Percentiles rank a stretch among this genome's conserved stretches.
phyloP scores from a whole-genome alignment of 2,797 vertebrate species.

The Ptychobarbus kaznakovi region DNA sequence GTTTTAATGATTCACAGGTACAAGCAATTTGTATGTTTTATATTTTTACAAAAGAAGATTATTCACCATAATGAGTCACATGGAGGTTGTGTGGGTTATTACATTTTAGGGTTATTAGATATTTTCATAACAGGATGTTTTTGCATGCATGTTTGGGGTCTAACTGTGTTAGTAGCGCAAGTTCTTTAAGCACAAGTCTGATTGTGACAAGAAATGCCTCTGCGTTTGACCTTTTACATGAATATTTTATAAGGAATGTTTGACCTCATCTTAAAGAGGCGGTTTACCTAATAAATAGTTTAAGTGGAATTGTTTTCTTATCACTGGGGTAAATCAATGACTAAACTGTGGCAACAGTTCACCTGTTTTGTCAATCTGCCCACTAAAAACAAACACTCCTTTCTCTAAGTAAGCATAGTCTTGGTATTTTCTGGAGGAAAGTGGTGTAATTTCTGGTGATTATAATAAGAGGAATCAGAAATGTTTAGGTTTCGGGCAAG shows the following conservation, averaged over 20 bases:
- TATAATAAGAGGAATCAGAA: slow-evolving; percentile 62
- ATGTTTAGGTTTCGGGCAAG: slow-evolving; percentile 6
- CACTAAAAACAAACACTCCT: slow-evolving; percentile 68
- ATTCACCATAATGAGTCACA: not conserved
- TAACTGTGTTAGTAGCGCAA: not conserved
- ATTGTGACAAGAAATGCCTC: slow-evolving; percentile 58
- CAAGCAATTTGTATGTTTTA: slow-evolving; percentile 1
- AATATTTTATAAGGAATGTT: slow-evolving; percentile 32
- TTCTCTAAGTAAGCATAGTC: slow-evolving; percentile 42
- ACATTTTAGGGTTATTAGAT: slow-evolving; percentile 23
- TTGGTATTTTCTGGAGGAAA: slow-evolving; percentile 60
- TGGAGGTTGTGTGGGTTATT: not conserved
- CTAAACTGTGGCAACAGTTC: slow-evolving; percentile 15
- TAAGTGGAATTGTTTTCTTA: slow-evolving; percentile 43
- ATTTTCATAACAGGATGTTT: not conserved
- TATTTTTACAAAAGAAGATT: not conserved
- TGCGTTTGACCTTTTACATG: slow-evolving; percentile 44
- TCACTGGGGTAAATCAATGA: slow-evolving; percentile 39
- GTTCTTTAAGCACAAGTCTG: slow-evolving; percentile 1
- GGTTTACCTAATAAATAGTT: slow-evolving; percentile 35
- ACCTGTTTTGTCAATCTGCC: slow-evolving; percentile 56
- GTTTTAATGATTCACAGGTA: slow-evolving; percentile 11
- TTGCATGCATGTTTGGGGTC: not conserved
- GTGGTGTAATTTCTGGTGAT: slow-evolving; percentile 65
- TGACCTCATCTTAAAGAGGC: slow-evolving; percentile 25